Conservation (phyloP, 2,797 vertebrate species). For the Sylvia borin region DNA sequence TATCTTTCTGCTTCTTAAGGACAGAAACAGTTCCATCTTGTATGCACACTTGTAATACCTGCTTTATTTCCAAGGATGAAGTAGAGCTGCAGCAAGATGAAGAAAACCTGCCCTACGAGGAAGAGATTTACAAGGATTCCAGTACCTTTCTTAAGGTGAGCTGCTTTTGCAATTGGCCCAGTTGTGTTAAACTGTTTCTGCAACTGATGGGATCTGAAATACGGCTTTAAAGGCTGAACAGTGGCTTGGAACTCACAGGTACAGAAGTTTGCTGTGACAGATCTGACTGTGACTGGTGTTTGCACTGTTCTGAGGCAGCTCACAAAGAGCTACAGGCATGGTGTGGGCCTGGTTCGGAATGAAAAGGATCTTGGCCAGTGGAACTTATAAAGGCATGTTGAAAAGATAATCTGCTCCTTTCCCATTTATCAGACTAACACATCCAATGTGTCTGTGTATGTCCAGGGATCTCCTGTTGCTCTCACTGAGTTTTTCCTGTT, state of each 20-base stretch:
- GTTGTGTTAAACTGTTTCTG: not conserved
- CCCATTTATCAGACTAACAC: not conserved
- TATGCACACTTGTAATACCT: not conserved
- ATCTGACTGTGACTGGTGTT: not conserved
- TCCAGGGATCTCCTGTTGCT: not conserved
- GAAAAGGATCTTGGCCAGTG: not conserved
- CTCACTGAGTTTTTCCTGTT: constrained; percentile 5
- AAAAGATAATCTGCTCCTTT: not conserved
- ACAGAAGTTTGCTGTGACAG: not conserved
- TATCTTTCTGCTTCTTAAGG: not conserved
- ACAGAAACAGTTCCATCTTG: not conserved
- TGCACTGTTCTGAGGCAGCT: not conserved
- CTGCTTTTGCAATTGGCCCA: not conserved
- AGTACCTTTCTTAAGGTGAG: constrained; percentile 96
- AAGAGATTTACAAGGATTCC: constrained; percentile 96
- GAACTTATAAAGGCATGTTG: not conserved
- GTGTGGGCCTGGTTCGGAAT: not conserved
- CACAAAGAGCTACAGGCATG: not conserved
- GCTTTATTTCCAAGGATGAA: constrained; percentile 84
- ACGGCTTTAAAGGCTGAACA: not conserved
- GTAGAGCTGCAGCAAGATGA: constrained; percentile 90
- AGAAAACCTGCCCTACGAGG: constrained; percentile 91
- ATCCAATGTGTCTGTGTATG: not conserved
- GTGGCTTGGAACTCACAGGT: not conserved
- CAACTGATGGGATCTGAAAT: not conserved